Base-by-base conservation (phyloP, 2,888 invertebrate genomes). In the Unio pictorum region DNA sequence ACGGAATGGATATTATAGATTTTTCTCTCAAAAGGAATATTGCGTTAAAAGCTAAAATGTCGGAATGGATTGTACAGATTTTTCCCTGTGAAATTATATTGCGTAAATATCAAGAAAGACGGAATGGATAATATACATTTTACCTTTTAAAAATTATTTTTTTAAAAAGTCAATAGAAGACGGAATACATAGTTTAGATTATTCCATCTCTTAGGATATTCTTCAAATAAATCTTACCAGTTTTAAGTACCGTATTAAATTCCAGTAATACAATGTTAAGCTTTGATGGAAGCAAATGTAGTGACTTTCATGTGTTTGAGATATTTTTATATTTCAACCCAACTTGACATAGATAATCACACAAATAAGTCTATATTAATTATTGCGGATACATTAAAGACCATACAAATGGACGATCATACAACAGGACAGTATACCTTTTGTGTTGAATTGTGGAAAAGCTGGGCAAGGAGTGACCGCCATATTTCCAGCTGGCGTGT, bases 401-500 rank as follows among this genome's bases (percentile, higher is more conserved):
- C 55, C 60, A 55, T 55, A 45, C 26, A 71, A 26, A 61, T 5
- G 34, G 23, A 28, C 17, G 60, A 54, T 30, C 30, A n/a, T 11
- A 20, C 54, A 20, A 11, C 20, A 34, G 2, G 45, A 45, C 45
- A 15, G 15, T 69, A 57, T 61, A 75, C 75, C 69, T 18, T 68
- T 45, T 18, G 66, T 20, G 55, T 74, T 69, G 30, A 61, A 63
- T 57, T 57, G 55, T 1, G 62, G 65, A 3, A 72, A 20, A 23
- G 45, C 61, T 3, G 72, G 75, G 23, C 75, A 75, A 20, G 60
- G 54, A n/a, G 63, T 62, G 18, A 26, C 58, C 6, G 70, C 75
- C 18, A 34, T 58, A 2, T 66, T 59, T 28, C 75, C 72, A 55
- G 75, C 69, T 7, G 60, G 66, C 4, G 75, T 75, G 57, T 75